These are phyloP conservation scores for Lapara coniferarum DNA, from an alignment of 2,888 invertebrate genomes.

Conservation along the genomic window DNA sequence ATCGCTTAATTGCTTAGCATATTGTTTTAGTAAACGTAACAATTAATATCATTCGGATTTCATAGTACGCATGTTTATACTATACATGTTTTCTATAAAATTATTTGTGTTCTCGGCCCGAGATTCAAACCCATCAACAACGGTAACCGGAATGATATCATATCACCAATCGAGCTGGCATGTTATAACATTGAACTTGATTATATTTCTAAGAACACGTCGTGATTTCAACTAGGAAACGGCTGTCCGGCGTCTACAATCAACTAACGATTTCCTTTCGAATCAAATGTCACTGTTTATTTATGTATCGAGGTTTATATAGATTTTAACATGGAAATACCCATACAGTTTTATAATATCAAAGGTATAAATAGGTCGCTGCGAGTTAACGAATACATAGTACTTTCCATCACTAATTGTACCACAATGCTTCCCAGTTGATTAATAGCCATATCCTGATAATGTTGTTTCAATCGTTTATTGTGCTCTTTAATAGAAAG, in stretches of 20 bases:
- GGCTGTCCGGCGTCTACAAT: not conserved
- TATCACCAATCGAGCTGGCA: not conserved
- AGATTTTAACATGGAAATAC: not conserved
- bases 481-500: not conserved
- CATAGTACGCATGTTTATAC: too few species aligned
- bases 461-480: conserved; percentile 1
- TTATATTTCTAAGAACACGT: not conserved
- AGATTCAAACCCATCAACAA: not conserved
- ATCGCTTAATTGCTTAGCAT: too few species aligned
- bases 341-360: not conserved
- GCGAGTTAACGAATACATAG: not conserved
- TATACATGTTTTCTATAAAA: too few species aligned
- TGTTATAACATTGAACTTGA: conserved; percentile 7
- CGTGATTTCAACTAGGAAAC: conserved; percentile 15
- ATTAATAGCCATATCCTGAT: not conserved
- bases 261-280: conserved; percentile 6
- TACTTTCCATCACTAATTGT: not conserved
- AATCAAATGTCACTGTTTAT: conserved; percentile 8
- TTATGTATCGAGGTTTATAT: not conserved
- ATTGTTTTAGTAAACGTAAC: too few species aligned
- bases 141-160: not conserved
- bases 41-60: too few species aligned
- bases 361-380: not conserved
- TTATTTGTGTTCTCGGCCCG: too few species aligned
- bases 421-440: not conserved